Base-by-base conservation (phyloP, 2,113 vertebrate genomes). In the Rhizomys pruinosus region DNA sequence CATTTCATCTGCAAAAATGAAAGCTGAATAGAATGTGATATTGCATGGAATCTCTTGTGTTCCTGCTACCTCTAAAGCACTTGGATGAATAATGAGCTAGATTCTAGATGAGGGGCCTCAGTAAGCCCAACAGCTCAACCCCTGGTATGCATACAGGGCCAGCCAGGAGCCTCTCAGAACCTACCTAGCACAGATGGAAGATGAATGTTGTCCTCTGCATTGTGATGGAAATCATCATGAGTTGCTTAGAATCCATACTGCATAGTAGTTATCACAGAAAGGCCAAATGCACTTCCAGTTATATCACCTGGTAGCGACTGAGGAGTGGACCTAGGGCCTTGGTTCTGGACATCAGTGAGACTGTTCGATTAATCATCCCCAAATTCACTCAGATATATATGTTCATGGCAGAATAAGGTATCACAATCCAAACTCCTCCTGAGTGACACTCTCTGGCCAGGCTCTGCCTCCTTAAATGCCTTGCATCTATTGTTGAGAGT, bases 1-100 rank as follows among this genome's bases (percentile, higher is more conserved):
- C 90, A 96, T 96, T 97, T 93, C 37, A n/a, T 68, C 22, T 96
- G 96, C 80, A 96, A 95, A 95, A 97, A 95, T 66, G 81, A 96
- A 90, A 95, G 87, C 47, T 79, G 93, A 95, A 71, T 84, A 94
- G 96, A 95, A 93, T 93, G 81, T 94, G 89, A 59, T 79, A 92
- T 94, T 89, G 39, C 69, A 39, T 77, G 57, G 42, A 86, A 27
- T 90, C 92, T 79, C 85, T 93, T 85, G 4, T 32, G 61, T 89
- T 63, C 64, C 61, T 52, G 61, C 52, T 74, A 1, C 66, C 84
- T 42, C 90, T 89, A 71, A 94, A 93, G 95, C 10, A 3, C 34
- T 93, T 80, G 66, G 71, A 84, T 44, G 34, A 94, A 94, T 39
- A 90, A 93, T 25, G 1, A 32, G 91, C 0, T 76, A 44, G 92